Conservation (phyloP, 2,113 vertebrate species). For the Camelus bactrianus region DNA sequence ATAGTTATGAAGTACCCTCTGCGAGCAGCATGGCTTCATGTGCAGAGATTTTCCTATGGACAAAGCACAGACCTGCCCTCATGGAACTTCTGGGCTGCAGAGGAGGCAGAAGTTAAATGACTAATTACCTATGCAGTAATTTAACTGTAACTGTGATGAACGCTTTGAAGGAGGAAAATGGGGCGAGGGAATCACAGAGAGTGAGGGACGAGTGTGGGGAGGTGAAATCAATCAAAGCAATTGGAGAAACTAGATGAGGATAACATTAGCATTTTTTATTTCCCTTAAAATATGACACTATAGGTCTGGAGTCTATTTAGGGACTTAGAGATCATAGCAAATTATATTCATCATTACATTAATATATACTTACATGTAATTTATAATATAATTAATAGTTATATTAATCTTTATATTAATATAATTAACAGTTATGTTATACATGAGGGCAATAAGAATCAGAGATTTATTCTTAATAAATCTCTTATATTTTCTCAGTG, state of each 20-base stretch:
- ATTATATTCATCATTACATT: not conserved
- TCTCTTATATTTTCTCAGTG: not conserved
- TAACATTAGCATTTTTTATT: not conserved
- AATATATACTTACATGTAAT: not conserved
- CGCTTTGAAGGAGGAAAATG: not conserved
- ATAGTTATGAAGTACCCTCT: not conserved
- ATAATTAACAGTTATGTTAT: constrained; percentile 11
- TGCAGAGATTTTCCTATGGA: not conserved
- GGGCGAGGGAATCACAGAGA: not conserved
- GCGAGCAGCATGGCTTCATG: not conserved
- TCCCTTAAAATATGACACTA: not conserved
- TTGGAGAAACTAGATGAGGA: not conserved
- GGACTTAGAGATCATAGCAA: not conserved
- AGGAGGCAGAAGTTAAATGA: not conserved
- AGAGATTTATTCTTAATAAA: not conserved
- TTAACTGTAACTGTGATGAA: not conserved
- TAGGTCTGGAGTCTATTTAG: not conserved
- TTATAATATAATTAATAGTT: not conserved
- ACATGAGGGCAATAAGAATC: not conserved
- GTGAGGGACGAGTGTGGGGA: not conserved
- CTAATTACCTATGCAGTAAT: not conserved
- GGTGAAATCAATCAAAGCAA: not conserved
- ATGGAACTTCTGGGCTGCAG: not conserved
- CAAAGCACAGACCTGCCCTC: not conserved
- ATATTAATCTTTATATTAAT: not conserved